Percentiles rank a stretch among this genome's conserved stretches.
Evolutionary conservation across 2,888 invertebrate genomes (phyloP).

Genomic region (Margaritifera margaritifera): DNA sequence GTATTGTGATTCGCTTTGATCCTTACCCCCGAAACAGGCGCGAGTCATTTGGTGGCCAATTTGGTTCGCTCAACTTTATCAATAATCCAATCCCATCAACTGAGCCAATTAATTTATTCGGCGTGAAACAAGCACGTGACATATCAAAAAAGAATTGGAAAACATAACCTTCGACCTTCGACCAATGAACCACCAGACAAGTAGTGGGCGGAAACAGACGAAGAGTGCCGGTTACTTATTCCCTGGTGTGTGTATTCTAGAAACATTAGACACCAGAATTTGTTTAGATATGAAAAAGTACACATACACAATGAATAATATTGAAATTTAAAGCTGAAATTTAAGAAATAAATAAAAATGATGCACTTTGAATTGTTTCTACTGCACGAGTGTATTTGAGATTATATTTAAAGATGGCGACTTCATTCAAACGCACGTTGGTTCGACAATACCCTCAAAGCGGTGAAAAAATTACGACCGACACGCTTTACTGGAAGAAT

Average conservation of each 20-base stretch:
- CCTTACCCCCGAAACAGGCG: too few species aligned
- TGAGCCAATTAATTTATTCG: constrained; percentile 62
- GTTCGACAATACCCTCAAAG: constrained; percentile 80
- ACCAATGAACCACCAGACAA: constrained; percentile 10
- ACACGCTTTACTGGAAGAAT: constrained; percentile 90
- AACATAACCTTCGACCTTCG: constrained; percentile 39
- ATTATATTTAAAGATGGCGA: constrained; percentile 68
- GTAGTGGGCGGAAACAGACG: too few species aligned
- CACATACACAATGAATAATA: too few species aligned
- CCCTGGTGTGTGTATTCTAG: too few species aligned
- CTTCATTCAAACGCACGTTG: constrained; percentile 80
- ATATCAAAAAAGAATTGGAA: constrained; percentile 31
- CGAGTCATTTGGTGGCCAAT: too few species aligned
- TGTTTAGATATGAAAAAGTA: too few species aligned
- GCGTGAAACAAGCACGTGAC: constrained; percentile 46
- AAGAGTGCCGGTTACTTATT: too few species aligned
- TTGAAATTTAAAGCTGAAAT: too few species aligned
- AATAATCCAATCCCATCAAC: constrained; percentile 59
- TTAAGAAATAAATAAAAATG: too few species aligned
- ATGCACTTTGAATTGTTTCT: too few species aligned
- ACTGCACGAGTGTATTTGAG: constrained; percentile 1
- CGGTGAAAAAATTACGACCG: constrained; percentile 82
- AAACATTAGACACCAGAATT: too few species aligned
- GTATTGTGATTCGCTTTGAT: too few species aligned
- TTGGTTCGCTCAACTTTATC: constrained; percentile 2